phyloP scores from a whole-genome alignment of 2,113 vertebrate genomes.

The Leuciscus idus region DNA sequence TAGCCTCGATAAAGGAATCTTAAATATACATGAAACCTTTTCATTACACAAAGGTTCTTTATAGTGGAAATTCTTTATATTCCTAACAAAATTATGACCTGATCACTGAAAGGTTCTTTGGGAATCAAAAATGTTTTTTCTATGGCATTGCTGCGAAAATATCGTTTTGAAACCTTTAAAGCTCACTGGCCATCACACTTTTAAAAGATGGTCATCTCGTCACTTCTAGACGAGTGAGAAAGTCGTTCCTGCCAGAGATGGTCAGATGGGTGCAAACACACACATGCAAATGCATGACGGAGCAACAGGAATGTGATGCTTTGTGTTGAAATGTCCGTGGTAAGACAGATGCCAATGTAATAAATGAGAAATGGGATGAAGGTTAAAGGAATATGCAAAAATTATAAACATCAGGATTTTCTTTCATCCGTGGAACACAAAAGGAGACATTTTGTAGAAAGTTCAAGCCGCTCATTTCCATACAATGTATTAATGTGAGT shows the following conservation, averaged over 20 bases:
- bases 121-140: neutral
- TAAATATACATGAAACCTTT: neutral
- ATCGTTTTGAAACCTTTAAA: neutral
- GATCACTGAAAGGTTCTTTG: neutral
- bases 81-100: too few species aligned
- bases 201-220: slow-evolving; percentile 46
- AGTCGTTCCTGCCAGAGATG: slow-evolving; percentile 30
- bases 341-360: neutral
- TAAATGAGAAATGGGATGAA: neutral
- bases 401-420: neutral
- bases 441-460: neutral
- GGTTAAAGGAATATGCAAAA: neutral
- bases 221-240: slow-evolving; percentile 25
- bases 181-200: slow-evolving; percentile 11
- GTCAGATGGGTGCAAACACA: slow-evolving; percentile 52
- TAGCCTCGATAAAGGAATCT: neutral
- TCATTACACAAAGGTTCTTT: neutral
- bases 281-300: slow-evolving; percentile 44
- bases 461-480: neutral
- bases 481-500: neutral
- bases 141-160: neutral
- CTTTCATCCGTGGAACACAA: neutral
- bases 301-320: slow-evolving; percentile 20
- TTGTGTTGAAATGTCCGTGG: slow-evolving; percentile 31
- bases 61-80: neutral